phyloP scores from a whole-genome alignment of 2,888 invertebrate genomes.

The Neoitamus cyanurus region DNA sequence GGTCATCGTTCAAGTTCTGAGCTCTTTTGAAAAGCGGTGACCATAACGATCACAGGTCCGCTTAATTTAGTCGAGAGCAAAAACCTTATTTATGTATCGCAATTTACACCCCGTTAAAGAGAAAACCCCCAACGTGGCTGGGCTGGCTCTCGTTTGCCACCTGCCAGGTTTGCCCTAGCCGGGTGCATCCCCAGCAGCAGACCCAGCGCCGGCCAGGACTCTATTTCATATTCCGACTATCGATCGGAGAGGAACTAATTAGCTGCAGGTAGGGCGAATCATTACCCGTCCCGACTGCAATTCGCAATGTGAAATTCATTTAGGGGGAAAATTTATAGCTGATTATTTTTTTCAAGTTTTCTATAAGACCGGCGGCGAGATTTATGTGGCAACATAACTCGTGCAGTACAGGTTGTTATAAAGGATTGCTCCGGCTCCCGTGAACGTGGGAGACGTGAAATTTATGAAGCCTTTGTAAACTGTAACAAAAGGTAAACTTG shows the following conservation, averaged over 20 bases:
- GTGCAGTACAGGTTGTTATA: slow-evolving; percentile 49
- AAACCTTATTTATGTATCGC: background rate
- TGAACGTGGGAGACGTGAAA: slow-evolving; percentile 45
- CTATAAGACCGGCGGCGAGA: slow-evolving; percentile 49
- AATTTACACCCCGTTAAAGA: background rate
- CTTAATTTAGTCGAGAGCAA: background rate
- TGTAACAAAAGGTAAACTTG: slow-evolving; percentile 51
- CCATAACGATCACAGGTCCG: background rate
- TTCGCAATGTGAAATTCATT: slow-evolving; percentile 41
- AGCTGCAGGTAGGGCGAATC: slow-evolving; percentile 8
- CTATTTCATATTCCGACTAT: slow-evolving; percentile 14
- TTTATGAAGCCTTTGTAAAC: slow-evolving; percentile 51
- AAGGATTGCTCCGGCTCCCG: slow-evolving; percentile 44
- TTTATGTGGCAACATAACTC: slow-evolving; percentile 52
- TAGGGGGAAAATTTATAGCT: slow-evolving; percentile 48
- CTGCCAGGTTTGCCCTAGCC: background rate
- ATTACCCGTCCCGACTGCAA: slow-evolving; percentile 24
- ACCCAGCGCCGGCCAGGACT: background rate
- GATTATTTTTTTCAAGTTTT: slow-evolving; percentile 51
- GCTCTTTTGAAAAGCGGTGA: background rate
- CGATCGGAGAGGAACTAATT: slow-evolving; percentile 23
- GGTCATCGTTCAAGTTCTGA: background rate
- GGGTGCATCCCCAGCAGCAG: background rate
- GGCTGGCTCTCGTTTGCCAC: background rate
- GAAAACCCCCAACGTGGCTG: background rate